phyloP scores from a whole-genome alignment of 2,113 vertebrate species.

The Rhegmatorhina hoffmannsi region DNA sequence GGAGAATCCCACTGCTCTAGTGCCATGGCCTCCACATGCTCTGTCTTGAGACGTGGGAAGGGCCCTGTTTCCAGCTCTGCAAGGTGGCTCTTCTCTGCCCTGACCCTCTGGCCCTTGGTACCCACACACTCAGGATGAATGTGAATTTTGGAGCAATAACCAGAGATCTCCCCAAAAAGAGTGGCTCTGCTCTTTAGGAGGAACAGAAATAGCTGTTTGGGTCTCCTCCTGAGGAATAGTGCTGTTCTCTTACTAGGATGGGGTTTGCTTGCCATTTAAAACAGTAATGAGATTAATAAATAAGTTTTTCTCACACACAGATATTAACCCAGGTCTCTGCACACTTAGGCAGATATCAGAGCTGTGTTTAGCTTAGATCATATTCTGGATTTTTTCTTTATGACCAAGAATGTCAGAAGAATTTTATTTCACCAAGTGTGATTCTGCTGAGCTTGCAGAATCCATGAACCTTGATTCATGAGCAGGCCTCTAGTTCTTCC shows the following conservation, averaged over 20 bases:
- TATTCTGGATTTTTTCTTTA: background rate
- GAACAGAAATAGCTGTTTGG: background rate
- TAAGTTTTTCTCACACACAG: background rate
- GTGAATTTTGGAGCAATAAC: background rate
- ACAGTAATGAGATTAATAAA: background rate
- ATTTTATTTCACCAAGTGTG: background rate
- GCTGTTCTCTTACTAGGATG: background rate
- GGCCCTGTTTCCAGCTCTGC: background rate
- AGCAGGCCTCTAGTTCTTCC: background rate
- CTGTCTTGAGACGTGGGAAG: background rate
- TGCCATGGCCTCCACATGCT: background rate
- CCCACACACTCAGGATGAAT: background rate
- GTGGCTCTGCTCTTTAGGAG: background rate
- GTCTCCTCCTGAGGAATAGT: background rate
- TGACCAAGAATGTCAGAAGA: background rate
- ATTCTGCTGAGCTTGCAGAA: background rate
- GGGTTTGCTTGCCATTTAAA: background rate
- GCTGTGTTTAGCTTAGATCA: background rate
- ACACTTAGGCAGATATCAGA: background rate
- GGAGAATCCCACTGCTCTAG: background rate
- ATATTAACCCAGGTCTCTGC: background rate
- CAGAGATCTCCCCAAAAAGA: background rate
- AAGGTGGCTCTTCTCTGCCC: background rate
- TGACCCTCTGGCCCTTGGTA: background rate
- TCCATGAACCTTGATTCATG: background rate